Evolutionary conservation across 2,888 invertebrate species (phyloP).

Genomic region (Lamellibrachia columna): DNA sequence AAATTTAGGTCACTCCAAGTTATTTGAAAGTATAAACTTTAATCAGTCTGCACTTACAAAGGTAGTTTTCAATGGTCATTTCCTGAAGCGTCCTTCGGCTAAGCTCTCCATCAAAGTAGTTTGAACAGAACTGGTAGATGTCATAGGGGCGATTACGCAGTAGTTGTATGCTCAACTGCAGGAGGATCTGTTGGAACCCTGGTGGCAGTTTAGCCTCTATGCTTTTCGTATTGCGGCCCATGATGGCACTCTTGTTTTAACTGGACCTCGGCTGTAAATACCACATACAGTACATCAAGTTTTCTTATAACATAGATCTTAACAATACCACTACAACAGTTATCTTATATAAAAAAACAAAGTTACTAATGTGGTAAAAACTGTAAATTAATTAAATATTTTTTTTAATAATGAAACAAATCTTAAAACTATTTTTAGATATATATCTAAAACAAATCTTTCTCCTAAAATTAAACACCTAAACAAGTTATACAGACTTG

Average conservation of each 20-base stretch:
- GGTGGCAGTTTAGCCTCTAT: neutral
- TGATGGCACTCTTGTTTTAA: neutral
- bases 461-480: too few species aligned
- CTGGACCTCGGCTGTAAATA: neutral
- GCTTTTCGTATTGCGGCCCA: neutral
- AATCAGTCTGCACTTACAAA: neutral
- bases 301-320: neutral
- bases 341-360: neutral
- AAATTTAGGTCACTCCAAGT: neutral
- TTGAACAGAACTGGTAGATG: neutral
- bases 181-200: neutral
- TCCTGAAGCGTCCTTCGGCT: neutral
- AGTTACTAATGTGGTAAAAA: neutral
- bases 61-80: neutral
- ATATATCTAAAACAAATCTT: neutral
- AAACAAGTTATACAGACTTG: too few species aligned
- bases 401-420: neutral
- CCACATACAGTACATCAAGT: neutral
- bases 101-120: neutral
- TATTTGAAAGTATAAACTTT: neutral
- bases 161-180: slow-evolving; percentile 10
- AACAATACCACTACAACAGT: too few species aligned
- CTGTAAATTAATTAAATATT: neutral
- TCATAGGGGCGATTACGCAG: slow-evolving; percentile 2
- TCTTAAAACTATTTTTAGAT: neutral